A percentile compares a stretch with the other conserved stretches of the same genome.
Evolutionary conservation across 2,888 invertebrate species (phyloP).

Genomic region (Kuschelorhynchus macadamiae): DNA sequence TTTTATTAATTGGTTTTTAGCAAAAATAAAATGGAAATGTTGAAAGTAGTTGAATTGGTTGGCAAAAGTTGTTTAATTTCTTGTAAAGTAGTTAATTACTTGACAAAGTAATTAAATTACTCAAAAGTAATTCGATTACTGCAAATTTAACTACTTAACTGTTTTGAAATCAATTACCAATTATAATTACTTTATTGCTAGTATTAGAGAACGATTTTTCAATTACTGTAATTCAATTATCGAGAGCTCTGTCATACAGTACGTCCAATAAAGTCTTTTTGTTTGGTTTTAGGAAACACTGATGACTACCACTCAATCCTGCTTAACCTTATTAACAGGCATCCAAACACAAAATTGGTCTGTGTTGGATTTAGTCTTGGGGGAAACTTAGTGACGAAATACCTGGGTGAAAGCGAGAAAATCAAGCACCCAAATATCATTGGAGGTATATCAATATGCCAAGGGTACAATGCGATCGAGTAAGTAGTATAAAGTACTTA

Average conservation of each 20-base stretch:
- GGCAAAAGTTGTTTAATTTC: too few relatives aligned
- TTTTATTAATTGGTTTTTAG: too few relatives aligned
- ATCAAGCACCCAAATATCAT: slow-evolving; percentile 77
- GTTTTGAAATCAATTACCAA: too few relatives aligned
- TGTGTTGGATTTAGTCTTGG: slow-evolving; percentile 95
- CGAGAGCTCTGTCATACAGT: too few relatives aligned
- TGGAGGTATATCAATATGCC: slow-evolving; percentile 93
- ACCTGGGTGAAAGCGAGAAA: slow-evolving; percentile 84
- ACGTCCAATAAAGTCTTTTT: neutral
- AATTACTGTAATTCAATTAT: too few relatives aligned
- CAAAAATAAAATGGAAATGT: neutral
- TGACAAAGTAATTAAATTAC: too few relatives aligned
- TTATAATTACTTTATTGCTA: too few relatives aligned
- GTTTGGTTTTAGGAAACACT: slow-evolving; percentile 80
- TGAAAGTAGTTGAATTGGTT: neutral
- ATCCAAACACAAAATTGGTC: slow-evolving; percentile 83
- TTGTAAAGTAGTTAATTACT: too few relatives aligned
- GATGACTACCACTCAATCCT: slow-evolving; percentile 91
- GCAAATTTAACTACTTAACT: too few relatives aligned
- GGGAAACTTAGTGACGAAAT: slow-evolving; percentile 94
- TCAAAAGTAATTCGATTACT: too few relatives aligned
- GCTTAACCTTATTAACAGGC: slow-evolving; percentile 78
- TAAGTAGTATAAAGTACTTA: slow-evolving; percentile 73
- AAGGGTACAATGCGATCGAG: slow-evolving; percentile 94
- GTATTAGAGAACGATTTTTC: too few relatives aligned